Evolutionary conservation across 2,888 invertebrate species (phyloP).

Genomic region (Poecilobothrus nobilitatus): DNA sequence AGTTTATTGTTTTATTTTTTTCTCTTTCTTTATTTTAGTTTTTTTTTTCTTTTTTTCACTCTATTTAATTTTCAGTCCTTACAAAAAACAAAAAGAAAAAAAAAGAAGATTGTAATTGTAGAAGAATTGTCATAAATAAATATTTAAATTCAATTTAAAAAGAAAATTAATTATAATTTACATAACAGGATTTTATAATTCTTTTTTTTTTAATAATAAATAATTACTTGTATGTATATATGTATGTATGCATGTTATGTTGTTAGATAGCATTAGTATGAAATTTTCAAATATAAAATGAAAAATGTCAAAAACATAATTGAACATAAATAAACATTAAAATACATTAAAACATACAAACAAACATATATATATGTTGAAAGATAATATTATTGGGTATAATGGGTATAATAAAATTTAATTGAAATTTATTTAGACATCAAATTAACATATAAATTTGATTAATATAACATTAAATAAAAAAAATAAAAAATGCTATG

Average conservation of each 20-base stretch:
- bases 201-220: too few species aligned
- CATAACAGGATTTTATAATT: not conserved
- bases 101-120: not conserved
- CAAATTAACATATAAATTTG: not conserved
- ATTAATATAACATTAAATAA: not conserved
- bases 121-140: not conserved
- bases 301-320: constrained; percentile 4
- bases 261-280: not conserved
- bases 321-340: too few species aligned
- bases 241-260: too few species aligned
- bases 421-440: constrained; percentile 4
- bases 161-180: not conserved
- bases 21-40: not conserved
- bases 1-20: not conserved
- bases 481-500: too few species aligned
- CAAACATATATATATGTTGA: not conserved
- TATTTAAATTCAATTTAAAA: not conserved
- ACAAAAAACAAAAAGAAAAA: too few species aligned
- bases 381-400: not conserved
- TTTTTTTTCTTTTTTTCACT: too few species aligned
- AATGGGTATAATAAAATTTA: not conserved
- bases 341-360: too few species aligned
- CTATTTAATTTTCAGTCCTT: too few species aligned
- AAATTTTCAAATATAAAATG: not conserved
- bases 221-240: too few species aligned